Evolutionary conservation across 2,888 invertebrate genomes (phyloP), one percentile per base, ranked within the genome.

Genomic region (Plagiodera versicolora): DNA sequence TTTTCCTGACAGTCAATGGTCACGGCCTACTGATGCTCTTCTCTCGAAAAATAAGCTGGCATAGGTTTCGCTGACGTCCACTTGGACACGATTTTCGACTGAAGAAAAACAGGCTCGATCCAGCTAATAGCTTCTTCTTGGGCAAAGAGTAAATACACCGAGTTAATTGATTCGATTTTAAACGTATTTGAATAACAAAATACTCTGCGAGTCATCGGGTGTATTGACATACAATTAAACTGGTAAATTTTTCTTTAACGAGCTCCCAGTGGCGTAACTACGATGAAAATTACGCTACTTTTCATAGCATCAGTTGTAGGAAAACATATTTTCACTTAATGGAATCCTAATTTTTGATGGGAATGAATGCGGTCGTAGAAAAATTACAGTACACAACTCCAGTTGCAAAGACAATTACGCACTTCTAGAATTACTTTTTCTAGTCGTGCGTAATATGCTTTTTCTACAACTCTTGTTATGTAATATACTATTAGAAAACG

Each of bases 111-210:
- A 64, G 39, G 39, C 39, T 64, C 56, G 61, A 63, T 57, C 60
- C 58, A 61, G 53, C 61, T 64, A 65, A 67, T 65, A 70, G 70
- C 68, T 70, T 61, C 69, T 67, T 72, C 57, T 56, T 47, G 54
- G 58, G 52, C 47, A 66, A 69, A 71, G 64, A n/a, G 71, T 67
- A 71, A 74, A 74, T 67, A 72, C 57, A 47, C 62, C 64, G 64
- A 35, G 66, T 70, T 74, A 73, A 74, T 74, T 72, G 74, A 74
- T 74, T 71, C 66, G 73, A 73, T 74, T 74, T 74, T 72, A 70
- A 74, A 68, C 67, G 71, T 73, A 72, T 74, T 72, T 69, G 67
- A 73, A 70, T 69, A 72, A 71, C 70, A 68, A 72, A 71, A 71
- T 69, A 64, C 64, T 57, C 55, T 56, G 14, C 48, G 52, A 53